Evolutionary conservation across 2,113 vertebrate genomes (phyloP).

Genomic region (Limnothrissa miodon): DNA sequence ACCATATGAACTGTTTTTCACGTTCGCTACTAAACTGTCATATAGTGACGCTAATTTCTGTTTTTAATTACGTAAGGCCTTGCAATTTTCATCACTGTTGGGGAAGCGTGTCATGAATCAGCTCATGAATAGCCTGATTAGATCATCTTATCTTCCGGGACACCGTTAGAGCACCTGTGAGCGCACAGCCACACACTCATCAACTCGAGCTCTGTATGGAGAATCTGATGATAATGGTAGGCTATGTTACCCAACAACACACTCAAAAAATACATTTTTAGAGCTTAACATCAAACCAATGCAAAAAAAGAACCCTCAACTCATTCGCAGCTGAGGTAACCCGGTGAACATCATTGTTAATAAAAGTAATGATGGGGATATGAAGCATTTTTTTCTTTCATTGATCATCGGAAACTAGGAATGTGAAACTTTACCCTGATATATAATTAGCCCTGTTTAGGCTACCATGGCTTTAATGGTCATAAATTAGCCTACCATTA

Average conservation of each 20-base stretch:
- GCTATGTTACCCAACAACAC: neutral
- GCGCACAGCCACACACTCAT: neutral
- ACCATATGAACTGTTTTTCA: too few relatives aligned
- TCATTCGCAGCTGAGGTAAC: neutral
- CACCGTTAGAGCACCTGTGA: neutral
- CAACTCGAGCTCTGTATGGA: neutral
- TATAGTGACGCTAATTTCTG: neutral
- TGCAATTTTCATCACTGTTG: neutral
- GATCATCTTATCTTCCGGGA: slow-evolving; percentile 1
- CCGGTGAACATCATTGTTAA: neutral
- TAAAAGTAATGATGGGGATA: neutral
- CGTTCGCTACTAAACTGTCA: neutral
- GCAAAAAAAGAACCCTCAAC: neutral
- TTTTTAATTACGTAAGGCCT: neutral
- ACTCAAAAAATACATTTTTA: neutral
- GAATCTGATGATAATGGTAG: neutral
- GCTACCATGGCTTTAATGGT: too few relatives aligned
- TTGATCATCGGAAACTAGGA: neutral
- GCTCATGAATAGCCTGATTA: slow-evolving; percentile 10
- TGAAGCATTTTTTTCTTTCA: neutral
- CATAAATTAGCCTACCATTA: neutral
- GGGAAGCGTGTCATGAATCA: neutral
- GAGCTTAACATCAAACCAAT: neutral
- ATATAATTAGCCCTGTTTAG: neutral
- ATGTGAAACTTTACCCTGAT: neutral